These are phyloP conservation scores for Zhuqinia jingwanae DNA, from an alignment of 2,888 invertebrate species.

Conservation along the genomic window DNA sequence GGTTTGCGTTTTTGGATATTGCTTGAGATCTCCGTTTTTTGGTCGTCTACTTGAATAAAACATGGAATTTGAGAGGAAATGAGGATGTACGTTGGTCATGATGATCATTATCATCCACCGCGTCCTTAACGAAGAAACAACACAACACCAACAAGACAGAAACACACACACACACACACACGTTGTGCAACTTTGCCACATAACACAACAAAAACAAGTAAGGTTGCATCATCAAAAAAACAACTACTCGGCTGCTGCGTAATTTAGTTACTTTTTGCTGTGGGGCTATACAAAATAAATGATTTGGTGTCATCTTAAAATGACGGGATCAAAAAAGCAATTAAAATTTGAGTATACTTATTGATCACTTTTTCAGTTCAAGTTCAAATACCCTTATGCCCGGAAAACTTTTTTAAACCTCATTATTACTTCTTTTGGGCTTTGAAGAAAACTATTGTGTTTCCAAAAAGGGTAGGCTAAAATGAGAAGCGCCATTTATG, in stretches of 20 bases:
- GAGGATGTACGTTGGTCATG: conserved; percentile 17
- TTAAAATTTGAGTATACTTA: not conserved
- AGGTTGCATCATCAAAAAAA: not conserved
- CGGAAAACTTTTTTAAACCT: not conserved
- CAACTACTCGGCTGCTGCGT: conserved; percentile 2
- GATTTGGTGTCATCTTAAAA: conserved; percentile 16
- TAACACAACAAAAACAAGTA: conserved; percentile 9
- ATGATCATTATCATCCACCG: not conserved
- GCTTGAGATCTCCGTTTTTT: not conserved
- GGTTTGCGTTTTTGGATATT: not conserved
- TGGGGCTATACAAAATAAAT: conserved; percentile 43
- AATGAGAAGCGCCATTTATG: not conserved
- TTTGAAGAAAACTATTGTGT: too few species aligned
- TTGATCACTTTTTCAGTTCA: not conserved
- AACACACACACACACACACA: too few species aligned
- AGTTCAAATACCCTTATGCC: not conserved
- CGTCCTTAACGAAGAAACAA: conserved; percentile 3
- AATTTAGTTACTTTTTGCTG: conserved; percentile 20
- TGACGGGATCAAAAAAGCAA: conserved; percentile 20
- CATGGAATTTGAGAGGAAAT: conserved; percentile 34
- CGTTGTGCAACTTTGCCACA: conserved; percentile 16
- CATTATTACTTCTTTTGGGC: too few species aligned
- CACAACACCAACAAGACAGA: not conserved
- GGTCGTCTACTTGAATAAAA: conserved; percentile 36
- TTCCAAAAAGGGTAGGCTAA: not conserved